phyloP scores from a whole-genome alignment of 2,888 invertebrate species.

The Callyntrura sp. region DNA sequence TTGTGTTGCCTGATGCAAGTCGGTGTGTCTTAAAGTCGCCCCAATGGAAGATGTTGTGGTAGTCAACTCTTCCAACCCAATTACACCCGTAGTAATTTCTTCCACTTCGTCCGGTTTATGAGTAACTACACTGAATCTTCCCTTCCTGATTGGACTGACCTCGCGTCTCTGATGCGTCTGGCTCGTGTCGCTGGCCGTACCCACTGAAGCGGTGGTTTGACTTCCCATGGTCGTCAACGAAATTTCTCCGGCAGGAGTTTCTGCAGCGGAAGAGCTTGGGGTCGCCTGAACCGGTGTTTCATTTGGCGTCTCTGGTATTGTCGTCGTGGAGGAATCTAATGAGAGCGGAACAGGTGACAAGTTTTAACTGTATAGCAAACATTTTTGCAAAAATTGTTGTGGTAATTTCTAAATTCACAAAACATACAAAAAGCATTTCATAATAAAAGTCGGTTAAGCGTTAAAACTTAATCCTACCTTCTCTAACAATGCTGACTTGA shows the following conservation, averaged over 20 bases:
- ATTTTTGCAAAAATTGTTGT: neutral
- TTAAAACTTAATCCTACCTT: conserved; percentile 83
- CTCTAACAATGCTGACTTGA: conserved; percentile 87
- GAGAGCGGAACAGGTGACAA: neutral
- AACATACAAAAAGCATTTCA: conserved; percentile 18
- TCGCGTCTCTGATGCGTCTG: conserved; percentile 60
- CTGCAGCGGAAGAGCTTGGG: conserved; percentile 59
- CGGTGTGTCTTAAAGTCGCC: conserved; percentile 36
- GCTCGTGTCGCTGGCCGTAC: neutral
- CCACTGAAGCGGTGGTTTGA: conserved; percentile 8
- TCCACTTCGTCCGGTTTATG: conserved; percentile 83
- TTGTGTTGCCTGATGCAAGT: conserved; percentile 60
- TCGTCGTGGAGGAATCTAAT: neutral
- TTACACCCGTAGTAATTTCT: conserved; percentile 72
- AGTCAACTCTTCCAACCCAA: conserved; percentile 61
- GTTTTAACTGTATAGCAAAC: neutral
- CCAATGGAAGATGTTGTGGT: conserved; percentile 46
- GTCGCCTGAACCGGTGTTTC: conserved; percentile 43
- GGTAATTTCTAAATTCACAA: neutral
- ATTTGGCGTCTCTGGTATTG: neutral
- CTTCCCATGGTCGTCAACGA: neutral
- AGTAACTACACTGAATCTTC: conserved; percentile 85
- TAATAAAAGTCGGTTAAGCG: conserved; percentile 53
- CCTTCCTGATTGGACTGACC: conserved; percentile 83
- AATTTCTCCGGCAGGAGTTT: conserved; percentile 34